phyloP scores from a whole-genome alignment of 2,797 vertebrate species.

The Galago senegalensis region DNA sequence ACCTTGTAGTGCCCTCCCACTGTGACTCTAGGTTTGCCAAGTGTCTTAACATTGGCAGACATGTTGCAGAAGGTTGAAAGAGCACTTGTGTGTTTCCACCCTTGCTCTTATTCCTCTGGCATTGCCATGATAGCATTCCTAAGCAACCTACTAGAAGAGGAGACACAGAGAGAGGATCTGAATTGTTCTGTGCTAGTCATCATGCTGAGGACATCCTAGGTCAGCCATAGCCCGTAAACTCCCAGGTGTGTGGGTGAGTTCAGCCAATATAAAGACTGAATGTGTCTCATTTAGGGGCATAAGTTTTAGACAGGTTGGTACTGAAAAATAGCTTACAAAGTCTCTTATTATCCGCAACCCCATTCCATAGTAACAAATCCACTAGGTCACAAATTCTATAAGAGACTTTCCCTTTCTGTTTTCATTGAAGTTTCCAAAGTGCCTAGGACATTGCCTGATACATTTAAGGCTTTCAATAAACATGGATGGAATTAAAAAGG shows the following conservation, averaged over 20 bases:
- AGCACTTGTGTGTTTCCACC: not conserved
- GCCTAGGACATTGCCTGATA: not conserved
- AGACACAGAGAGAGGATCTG: not conserved
- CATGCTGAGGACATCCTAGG: not conserved
- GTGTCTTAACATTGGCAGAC: not conserved
- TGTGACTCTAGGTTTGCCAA: not conserved
- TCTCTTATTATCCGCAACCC: not conserved
- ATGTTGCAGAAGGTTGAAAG: not conserved
- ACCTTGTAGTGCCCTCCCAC: not conserved
- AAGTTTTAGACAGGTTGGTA: not conserved
- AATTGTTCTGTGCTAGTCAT: not conserved
- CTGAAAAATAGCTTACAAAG: not conserved
- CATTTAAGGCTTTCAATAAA: not conserved
- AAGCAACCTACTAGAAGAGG: not conserved
- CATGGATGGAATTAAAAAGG: not conserved
- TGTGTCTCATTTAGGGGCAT: not conserved
- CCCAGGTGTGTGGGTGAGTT: not conserved
- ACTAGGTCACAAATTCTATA: not conserved
- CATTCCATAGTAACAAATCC: constrained; percentile 4
- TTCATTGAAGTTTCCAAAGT: not conserved
- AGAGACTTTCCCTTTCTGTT: not conserved
- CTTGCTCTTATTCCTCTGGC: not conserved
- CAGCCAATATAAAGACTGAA: not conserved
- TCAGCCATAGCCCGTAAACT: not conserved
- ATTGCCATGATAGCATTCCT: not conserved